Evolutionary conservation across 1,140 invertebrate genomes (phyloP).

Genomic region (Apis dorsata): DNA sequence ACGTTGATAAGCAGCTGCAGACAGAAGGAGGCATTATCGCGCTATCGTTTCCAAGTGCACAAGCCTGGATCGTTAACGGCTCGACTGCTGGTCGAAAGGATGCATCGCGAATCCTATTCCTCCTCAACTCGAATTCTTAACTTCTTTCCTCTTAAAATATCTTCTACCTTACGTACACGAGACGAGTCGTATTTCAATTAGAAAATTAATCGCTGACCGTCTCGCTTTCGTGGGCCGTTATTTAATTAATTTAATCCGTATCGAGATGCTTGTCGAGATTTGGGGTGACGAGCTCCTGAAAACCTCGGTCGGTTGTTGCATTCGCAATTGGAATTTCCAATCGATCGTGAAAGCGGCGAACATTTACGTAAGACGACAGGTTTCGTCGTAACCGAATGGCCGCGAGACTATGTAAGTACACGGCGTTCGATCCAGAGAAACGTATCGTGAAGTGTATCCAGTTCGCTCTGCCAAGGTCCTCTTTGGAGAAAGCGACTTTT

Average conservation of each 20-base stretch:
- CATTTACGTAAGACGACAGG: constrained; percentile 48
- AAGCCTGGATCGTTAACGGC: constrained; percentile 36
- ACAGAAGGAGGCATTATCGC: constrained; percentile 61
- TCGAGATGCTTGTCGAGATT: neutral
- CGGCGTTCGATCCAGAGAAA: constrained; percentile 56
- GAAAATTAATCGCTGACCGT: neutral
- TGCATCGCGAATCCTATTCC: neutral
- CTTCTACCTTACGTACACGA: too few relatives aligned
- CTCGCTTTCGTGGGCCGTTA: too few relatives aligned
- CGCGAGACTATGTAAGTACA: neutral
- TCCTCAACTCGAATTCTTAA: constrained; percentile 5
- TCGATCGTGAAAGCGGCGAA: constrained; percentile 38
- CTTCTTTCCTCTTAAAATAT: too few relatives aligned
- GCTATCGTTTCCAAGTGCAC: constrained; percentile 54
- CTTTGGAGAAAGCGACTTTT: constrained; percentile 53
- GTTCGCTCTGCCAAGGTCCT: constrained; percentile 55
- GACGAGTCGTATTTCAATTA: too few relatives aligned
- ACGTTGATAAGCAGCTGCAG: constrained; percentile 59
- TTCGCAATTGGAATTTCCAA: neutral
- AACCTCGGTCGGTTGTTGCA: neutral
- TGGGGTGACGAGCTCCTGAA: neutral
- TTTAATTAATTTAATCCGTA: constrained; percentile 10
- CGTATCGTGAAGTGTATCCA: constrained; percentile 51
- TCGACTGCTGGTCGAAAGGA: too few relatives aligned
- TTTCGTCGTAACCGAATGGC: constrained; percentile 35